phyloP scores from a whole-genome alignment of 2,888 invertebrate genomes.

The Ormyrus labotus region DNA sequence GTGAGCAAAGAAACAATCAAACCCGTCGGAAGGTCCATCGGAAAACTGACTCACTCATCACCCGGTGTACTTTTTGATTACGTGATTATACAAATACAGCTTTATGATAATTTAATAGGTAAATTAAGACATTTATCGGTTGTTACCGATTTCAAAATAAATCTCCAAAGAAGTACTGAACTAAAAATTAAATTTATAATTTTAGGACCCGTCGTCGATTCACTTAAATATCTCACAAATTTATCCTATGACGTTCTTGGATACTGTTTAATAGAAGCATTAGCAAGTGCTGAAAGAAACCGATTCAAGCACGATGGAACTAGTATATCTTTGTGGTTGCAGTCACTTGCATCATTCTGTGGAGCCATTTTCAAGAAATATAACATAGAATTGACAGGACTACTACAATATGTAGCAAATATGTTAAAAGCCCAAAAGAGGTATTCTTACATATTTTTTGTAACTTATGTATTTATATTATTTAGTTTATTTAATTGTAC shows the following conservation, averaged over 20 bases:
- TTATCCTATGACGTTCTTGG: slow-evolving; percentile 97
- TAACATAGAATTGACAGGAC: slow-evolving; percentile 94
- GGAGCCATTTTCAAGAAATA: slow-evolving; percentile 98
- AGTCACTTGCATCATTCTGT: slow-evolving; percentile 95
- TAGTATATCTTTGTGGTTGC: slow-evolving; percentile 94
- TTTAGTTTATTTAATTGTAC: neutral
- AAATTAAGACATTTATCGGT: slow-evolving; percentile 29
- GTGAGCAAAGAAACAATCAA: slow-evolving; percentile 99
- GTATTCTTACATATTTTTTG: slow-evolving; percentile 74
- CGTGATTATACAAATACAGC: slow-evolving; percentile 90
- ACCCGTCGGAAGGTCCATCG: slow-evolving; percentile 95
- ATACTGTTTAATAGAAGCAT: slow-evolving; percentile 95
- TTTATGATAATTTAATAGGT: slow-evolving; percentile 94
- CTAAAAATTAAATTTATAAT: slow-evolving; percentile 22
- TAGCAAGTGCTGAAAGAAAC: slow-evolving; percentile 86
- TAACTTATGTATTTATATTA: neutral
- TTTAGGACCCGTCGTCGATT: slow-evolving; percentile 93
- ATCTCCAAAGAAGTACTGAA: slow-evolving; percentile 14
- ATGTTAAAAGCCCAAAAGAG: slow-evolving; percentile 97
- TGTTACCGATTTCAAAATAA: neutral
- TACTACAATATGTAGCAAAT: slow-evolving; percentile 97
- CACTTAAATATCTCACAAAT: slow-evolving; percentile 95
- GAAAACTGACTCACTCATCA: slow-evolving; percentile 96
- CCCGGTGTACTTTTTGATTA: slow-evolving; percentile 98
- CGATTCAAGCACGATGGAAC: slow-evolving; percentile 92